Evolutionary conservation across 2,113 vertebrate genomes (phyloP), one percentile per base, ranked within the genome.

Genomic region (Larimichthys polyactis): DNA sequence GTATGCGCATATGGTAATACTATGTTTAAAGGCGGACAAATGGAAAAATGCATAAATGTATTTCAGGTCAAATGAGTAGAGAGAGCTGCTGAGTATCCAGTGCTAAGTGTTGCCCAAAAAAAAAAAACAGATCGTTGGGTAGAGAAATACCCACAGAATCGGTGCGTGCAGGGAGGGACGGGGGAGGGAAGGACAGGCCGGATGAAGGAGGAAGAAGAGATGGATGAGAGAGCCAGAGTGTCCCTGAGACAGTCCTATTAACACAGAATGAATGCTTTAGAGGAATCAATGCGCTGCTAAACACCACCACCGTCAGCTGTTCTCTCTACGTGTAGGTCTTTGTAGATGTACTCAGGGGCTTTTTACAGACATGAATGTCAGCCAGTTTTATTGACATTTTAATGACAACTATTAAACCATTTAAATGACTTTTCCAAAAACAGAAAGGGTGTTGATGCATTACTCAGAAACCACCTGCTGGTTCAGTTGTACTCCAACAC

Each of bases 241-340:
- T 79, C 72, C 82, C 83, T 64, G 58, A 83, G 70, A 85, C 79
- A 63, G 75, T 86, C 75, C 70, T 76, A 82, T 91, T 88, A 92
- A 90, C 88, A 84, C 71, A 81, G 78, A 91, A 87, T 65, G 75
- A 85, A 86, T 66, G 32, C 77, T 90, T 79, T 48, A 59, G 70
- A 84, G 55, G 75, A 89, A 92, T 90, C 89, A 70, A 88, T 89
- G 67, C 51, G 0, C 77, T 63, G 85, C 78, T 88, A 79, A 90
- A 79, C 82, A 79, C 84, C 58, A 11, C 68, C 2, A 6, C 40
- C 9, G 15, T 89, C 79, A 82, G 71, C 79, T 73, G 43, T 78
- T 71, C 72, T 68, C 51, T 32, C 49, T 65, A 49, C 17, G 0
- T 65, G 76, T 79, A 46, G 27, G 59, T 54, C 63, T 81, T 65